Evolutionary conservation across 2,113 vertebrate species (phyloP).

Genomic region (Pygoscelis adeliae): DNA sequence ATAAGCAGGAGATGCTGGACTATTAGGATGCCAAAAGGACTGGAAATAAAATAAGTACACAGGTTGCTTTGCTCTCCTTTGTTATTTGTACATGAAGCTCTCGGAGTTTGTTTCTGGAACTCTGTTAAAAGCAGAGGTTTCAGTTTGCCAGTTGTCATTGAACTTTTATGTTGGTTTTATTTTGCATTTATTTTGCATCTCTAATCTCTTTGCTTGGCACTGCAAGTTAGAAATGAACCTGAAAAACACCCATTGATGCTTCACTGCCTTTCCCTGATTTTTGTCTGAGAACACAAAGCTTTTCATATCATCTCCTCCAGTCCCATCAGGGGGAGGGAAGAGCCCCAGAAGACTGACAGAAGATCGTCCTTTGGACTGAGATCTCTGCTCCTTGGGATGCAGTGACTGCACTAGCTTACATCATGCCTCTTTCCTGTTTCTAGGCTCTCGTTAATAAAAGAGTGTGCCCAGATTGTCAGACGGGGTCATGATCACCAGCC

Average conservation of each 20-base stretch:
- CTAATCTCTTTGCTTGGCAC: not conserved
- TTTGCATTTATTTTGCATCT: constrained; percentile 22
- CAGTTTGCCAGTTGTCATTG: not conserved
- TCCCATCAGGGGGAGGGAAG: not conserved
- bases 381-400: not conserved
- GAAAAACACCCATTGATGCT: not conserved
- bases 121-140: not conserved
- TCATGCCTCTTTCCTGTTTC: not conserved
- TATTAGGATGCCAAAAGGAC: not conserved
- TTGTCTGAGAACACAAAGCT: not conserved
- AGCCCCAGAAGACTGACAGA: not conserved
- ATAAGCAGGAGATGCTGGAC: not conserved
- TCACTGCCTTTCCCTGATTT: not conserved
- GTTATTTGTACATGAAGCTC: not conserved
- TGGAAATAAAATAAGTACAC: not conserved
- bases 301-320: not conserved
- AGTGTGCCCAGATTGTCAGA: not conserved
- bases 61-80: not conserved
- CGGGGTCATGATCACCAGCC: not conserved
- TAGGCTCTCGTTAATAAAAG: not conserved
- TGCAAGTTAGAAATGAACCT: constrained; percentile 14
- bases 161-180: constrained; percentile 26
- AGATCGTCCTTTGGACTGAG: not conserved
- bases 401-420: not conserved
- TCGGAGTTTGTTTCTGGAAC: not conserved